A percentile compares a stretch with the other conserved stretches of the same genome.
These are phyloP conservation scores for Biston stratarius DNA, from an alignment of 2,888 invertebrate species.

Conservation along the genomic window DNA sequence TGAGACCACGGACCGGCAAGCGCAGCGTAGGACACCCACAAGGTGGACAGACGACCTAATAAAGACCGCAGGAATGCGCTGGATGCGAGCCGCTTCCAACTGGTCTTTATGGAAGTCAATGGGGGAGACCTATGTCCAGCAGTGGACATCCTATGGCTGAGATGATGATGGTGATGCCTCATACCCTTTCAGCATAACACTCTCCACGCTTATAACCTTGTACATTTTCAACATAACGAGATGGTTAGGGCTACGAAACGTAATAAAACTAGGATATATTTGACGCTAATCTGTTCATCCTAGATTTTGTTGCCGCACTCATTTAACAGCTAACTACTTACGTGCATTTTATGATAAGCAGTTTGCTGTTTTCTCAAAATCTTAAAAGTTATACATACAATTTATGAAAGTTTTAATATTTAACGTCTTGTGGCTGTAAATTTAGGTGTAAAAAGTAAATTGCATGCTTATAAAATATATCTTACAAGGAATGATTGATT, in stretches of 20 bases:
- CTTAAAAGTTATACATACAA: slow-evolving; percentile 7
- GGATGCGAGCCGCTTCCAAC: too few species aligned
- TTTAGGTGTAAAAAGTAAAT: slow-evolving; percentile 1
- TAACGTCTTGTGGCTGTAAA: slow-evolving; percentile 22
- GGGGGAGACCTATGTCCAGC: too few species aligned
- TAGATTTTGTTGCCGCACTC: slow-evolving; percentile 26
- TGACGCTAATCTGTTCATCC: slow-evolving; percentile 30
- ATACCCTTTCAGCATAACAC: slow-evolving; percentile 6
- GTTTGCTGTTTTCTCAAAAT: too few species aligned
- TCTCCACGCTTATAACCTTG: not conserved
- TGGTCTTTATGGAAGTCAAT: too few species aligned
- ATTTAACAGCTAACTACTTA: slow-evolving; percentile 17
- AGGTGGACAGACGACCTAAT: too few species aligned
- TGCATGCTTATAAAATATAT: not conserved
- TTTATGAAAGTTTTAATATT: slow-evolving; percentile 39
- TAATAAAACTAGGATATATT: slow-evolving; percentile 35
- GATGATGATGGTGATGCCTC: too few species aligned
- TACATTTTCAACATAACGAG: slow-evolving; percentile 15
- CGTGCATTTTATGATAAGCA: slow-evolving; percentile 35
- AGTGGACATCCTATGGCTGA: too few species aligned
- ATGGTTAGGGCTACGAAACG: not conserved
- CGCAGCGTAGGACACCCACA: too few species aligned
- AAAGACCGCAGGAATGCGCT: too few species aligned
- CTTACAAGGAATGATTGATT: too few species aligned
- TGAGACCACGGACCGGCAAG: too few species aligned